Evolutionary conservation across 2,888 invertebrate species (phyloP).

Genomic region (Lasioglossum malachurum): DNA sequence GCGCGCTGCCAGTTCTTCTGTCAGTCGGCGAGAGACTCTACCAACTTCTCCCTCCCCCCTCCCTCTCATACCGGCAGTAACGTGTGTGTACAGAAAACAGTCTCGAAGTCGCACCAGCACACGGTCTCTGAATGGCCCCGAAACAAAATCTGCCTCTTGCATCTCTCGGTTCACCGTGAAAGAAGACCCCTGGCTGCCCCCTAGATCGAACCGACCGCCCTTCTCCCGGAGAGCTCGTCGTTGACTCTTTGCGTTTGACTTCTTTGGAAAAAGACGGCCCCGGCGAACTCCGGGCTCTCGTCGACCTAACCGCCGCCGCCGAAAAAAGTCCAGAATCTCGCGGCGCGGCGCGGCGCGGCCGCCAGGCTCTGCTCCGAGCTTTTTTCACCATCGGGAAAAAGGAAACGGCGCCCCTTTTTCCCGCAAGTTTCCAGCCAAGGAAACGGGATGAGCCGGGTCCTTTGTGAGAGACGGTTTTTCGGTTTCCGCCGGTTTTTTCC

Average conservation of each 20-base stretch:
- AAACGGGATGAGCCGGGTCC: background rate
- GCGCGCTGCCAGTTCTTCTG: background rate
- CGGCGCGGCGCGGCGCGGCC: background rate
- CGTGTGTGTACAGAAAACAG: conserved; percentile 37
- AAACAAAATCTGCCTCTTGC: conserved; percentile 77
- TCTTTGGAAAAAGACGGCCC: background rate
- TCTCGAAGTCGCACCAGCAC: conserved; percentile 59
- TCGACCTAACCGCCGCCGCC: background rate
- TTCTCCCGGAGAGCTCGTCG: conserved; percentile 24
- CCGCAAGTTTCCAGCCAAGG: background rate
- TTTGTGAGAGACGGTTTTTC: conserved; percentile 1
- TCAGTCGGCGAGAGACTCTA: conserved; percentile 2
- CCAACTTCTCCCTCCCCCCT: background rate
- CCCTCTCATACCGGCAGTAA: background rate
- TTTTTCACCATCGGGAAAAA: conserved; percentile 1
- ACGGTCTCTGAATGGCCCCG: conserved; percentile 76
- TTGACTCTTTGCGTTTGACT: conserved; percentile 60
- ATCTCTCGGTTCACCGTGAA: conserved; percentile 22
- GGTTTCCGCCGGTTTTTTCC: background rate
- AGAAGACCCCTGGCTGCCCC: background rate
- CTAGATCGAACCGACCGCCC: background rate
- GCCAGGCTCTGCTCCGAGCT: background rate
- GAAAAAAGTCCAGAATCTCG: background rate
- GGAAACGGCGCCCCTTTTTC: background rate
- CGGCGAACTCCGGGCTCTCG: background rate